Percentiles rank a stretch among this genome's conserved stretches.
Evolutionary conservation across 1,140 invertebrate species (phyloP).

Genomic region (Gyrodactylus salaris): DNA sequence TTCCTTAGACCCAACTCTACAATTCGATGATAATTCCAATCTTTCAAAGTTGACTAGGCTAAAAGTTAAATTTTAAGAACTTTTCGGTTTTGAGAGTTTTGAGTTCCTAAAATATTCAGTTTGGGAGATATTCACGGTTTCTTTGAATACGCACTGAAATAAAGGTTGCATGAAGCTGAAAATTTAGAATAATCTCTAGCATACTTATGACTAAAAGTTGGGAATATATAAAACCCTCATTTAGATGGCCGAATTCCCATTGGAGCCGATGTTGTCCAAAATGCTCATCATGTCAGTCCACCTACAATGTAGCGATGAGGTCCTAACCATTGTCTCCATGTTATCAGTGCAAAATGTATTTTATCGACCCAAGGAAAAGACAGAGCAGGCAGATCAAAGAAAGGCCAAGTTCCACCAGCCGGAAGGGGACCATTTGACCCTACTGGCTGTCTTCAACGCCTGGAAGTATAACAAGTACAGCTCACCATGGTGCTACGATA

Average conservation of each 20-base stretch:
- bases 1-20: no score
- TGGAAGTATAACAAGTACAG: slow-evolving; percentile 98
- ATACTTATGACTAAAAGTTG: no score
- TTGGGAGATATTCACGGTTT: no score
- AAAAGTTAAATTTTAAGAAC: no score
- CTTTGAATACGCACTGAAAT: no score
- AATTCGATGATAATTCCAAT: no score
- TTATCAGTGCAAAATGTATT: slow-evolving; percentile 93
- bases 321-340: slow-evolving; percentile 93
- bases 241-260: slow-evolving; percentile 93
- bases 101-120: no score
- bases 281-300: slow-evolving; percentile 97
- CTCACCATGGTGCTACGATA: slow-evolving; percentile 96
- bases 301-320: slow-evolving; percentile 85
- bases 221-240: no score
- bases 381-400: slow-evolving; percentile 81
- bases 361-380: slow-evolving; percentile 63
- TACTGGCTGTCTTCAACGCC: slow-evolving; percentile 90
- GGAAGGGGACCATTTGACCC: slow-evolving; percentile 82
- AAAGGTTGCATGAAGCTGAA: no score
- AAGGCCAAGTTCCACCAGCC: slow-evolving; percentile 92
- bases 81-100: no score
- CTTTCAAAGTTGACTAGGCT: no score
- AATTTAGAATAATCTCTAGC: no score
- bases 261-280: slow-evolving; percentile 92